A percentile compares a stretch with the other conserved stretches of the same genome.
Conservation (phyloP, 2,888 invertebrate genomes). For the Hydroisotoma schaefferi region DNA sequence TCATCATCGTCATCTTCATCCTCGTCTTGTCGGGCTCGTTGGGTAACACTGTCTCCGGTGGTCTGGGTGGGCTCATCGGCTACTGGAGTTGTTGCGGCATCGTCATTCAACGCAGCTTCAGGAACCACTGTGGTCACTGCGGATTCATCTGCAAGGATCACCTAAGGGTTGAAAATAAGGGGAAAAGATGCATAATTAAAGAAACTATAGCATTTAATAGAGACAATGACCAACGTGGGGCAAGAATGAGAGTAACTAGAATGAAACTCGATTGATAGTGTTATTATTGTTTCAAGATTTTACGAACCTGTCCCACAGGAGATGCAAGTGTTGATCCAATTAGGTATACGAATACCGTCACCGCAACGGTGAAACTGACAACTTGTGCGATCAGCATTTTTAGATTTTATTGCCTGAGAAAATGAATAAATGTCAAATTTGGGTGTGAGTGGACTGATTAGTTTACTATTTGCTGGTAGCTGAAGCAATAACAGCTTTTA, state of each 20-base stretch:
- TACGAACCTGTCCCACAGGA: constrained; percentile 34
- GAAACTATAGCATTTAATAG: constrained; percentile 6
- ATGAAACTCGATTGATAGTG: too few relatives aligned
- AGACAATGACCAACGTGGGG: too few relatives aligned
- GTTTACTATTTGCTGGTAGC: too few relatives aligned
- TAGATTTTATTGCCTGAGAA: neutral
- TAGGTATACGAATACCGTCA: constrained; percentile 7
- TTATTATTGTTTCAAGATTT: neutral
- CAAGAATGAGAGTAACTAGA: too few relatives aligned
- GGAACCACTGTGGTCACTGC: constrained; percentile 21
- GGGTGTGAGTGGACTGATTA: too few relatives aligned
- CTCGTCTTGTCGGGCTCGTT: constrained; percentile 28
- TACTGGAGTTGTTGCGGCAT: constrained; percentile 12
- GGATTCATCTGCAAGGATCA: constrained; percentile 2
- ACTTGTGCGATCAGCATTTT: constrained; percentile 28
- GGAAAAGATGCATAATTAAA: constrained; percentile 14
- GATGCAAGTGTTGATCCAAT: constrained; percentile 28
- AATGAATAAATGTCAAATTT: too few relatives aligned
- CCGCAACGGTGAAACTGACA: constrained; percentile 10
- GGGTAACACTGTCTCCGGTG: constrained; percentile 4
- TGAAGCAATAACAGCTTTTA: too few relatives aligned
- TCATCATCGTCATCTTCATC: constrained; percentile 36
- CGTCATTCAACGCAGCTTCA: constrained; percentile 23
- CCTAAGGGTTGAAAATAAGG: constrained; percentile 9
- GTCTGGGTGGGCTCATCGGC: constrained; percentile 1